phyloP scores from a whole-genome alignment of 2,113 vertebrate genomes.

The Hippocampus mohnikei region DNA sequence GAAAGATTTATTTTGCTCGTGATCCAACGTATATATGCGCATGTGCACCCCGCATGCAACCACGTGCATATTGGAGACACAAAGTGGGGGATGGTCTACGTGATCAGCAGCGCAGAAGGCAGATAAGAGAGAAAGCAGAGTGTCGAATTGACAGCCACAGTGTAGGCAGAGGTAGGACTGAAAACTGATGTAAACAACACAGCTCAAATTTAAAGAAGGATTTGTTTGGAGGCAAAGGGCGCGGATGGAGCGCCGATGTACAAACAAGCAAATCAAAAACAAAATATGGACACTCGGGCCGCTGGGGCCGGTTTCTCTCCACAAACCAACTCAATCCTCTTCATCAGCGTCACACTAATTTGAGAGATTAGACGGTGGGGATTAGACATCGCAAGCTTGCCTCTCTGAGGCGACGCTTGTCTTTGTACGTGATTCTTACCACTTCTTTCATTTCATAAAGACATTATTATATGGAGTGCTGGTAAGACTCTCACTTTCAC shows the following conservation, averaged over 20 bases:
- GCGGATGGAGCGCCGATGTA: slow-evolving; percentile 49
- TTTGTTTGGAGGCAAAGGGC: slow-evolving; percentile 52
- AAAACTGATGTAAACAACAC: slow-evolving; percentile 54
- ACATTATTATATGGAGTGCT: slow-evolving; percentile 58
- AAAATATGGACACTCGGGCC: slow-evolving; percentile 7
- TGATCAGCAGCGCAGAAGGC: slow-evolving; percentile 54
- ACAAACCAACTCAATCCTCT: slow-evolving; percentile 41
- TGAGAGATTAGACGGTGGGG: slow-evolving; percentile 65
- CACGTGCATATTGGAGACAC: slow-evolving; percentile 24
- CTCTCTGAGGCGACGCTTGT: slow-evolving; percentile 51
- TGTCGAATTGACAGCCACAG: slow-evolving; percentile 42
- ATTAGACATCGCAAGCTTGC: slow-evolving; percentile 62
- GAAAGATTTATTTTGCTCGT: neutral
- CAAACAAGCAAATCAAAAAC: slow-evolving; percentile 38
- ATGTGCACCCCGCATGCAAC: slow-evolving; percentile 31
- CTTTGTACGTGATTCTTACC: slow-evolving; percentile 66
- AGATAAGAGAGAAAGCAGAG: slow-evolving; percentile 62
- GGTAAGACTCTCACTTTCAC: slow-evolving; percentile 57
- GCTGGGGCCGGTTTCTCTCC: slow-evolving; percentile 38
- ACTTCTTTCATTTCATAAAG: slow-evolving; percentile 59
- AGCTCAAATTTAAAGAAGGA: slow-evolving; percentile 58
- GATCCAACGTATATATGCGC: slow-evolving; percentile 11
- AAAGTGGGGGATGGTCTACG: slow-evolving; percentile 46
- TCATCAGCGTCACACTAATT: slow-evolving; percentile 69
- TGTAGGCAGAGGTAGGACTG: slow-evolving; percentile 36